These are phyloP conservation scores for Epirrita christyi DNA, from an alignment of 2,888 invertebrate genomes.

Conservation along the genomic window DNA sequence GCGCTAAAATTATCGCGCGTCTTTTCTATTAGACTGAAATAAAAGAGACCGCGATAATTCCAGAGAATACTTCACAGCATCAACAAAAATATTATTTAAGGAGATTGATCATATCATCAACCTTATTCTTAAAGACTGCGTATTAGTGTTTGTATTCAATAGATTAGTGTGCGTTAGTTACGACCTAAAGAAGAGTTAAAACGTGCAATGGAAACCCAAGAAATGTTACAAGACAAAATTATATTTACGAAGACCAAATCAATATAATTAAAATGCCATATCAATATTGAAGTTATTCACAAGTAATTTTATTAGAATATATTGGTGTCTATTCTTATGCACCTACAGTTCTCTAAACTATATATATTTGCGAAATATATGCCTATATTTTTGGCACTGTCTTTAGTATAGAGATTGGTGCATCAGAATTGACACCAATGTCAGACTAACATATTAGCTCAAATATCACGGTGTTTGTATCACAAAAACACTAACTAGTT, in stretches of 20 bases:
- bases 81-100: not conserved
- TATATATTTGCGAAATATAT: not conserved
- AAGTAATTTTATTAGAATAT: conserved; percentile 56
- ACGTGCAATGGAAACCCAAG: conserved; percentile 1
- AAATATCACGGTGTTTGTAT: conserved; percentile 42
- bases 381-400: too few relatives aligned
- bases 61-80: too few relatives aligned
- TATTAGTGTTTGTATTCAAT: conserved; percentile 12
- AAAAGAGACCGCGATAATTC: too few relatives aligned
- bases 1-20: too few relatives aligned
- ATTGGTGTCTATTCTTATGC: too few relatives aligned
- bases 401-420: too few relatives aligned
- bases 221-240: conserved; percentile 7
- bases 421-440: conserved; percentile 31
- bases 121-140: not conserved
- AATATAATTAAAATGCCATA: conserved; percentile 38
- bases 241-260: conserved; percentile 17
- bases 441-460: conserved; percentile 42
- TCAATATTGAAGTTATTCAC: conserved; percentile 48
- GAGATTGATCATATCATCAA: not conserved
- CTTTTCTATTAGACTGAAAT: too few relatives aligned
- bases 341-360: too few relatives aligned
- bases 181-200: conserved; percentile 2
- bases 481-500: conserved; percentile 38
- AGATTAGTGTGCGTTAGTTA: conserved; percentile 15